phyloP scores from a whole-genome alignment of 1,140 invertebrate species.

The Achroia grisella region DNA sequence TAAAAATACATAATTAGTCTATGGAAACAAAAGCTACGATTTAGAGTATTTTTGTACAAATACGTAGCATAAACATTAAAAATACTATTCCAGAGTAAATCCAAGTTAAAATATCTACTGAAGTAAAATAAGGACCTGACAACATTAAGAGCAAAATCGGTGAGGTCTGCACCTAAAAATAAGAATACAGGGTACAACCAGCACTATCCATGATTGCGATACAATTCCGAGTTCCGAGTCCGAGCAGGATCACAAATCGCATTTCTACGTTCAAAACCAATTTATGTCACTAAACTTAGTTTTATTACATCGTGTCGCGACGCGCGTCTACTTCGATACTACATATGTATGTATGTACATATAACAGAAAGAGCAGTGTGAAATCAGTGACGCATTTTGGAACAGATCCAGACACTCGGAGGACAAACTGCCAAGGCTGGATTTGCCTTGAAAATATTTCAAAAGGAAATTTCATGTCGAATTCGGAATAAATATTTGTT shows the following conservation, averaged over 20 bases:
- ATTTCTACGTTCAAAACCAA: background rate
- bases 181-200: no score
- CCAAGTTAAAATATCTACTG: no score
- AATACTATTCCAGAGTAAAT: no score
- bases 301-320: conserved; percentile 41
- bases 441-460: conserved; percentile 21
- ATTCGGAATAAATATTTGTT: conserved; percentile 8
- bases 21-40: no score
- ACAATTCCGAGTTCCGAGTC: background rate
- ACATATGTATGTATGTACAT: background rate
- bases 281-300: background rate
- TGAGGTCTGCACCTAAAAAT: no score
- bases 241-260: background rate
- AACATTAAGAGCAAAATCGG: no score
- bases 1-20: no score
- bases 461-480: conserved; percentile 14
- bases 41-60: no score
- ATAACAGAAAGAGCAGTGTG: background rate
- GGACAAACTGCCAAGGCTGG: conserved; percentile 20
- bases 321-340: conserved; percentile 11
- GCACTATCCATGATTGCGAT: background rate
- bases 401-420: conserved; percentile 26
- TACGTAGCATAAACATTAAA: no score
- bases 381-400: conserved; percentile 33
- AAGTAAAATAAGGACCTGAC: no score